These are phyloP conservation scores for Halocynthia roretzi DNA, from an alignment of 23 tunicate species.

Conservation along the genomic window DNA sequence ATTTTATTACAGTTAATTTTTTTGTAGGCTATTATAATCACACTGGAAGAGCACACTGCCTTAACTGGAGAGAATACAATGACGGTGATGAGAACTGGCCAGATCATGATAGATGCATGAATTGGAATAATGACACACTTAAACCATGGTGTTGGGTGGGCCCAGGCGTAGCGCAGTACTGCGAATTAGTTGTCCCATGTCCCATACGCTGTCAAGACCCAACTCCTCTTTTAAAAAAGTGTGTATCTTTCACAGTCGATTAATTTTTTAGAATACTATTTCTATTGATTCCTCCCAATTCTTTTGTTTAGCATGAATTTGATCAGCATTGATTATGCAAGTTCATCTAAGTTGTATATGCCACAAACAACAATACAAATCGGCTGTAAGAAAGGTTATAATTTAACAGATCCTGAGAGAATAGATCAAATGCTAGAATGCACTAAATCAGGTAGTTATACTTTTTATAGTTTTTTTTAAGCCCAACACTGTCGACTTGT, in stretches of 20 bases:
- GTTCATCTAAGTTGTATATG: constrained; percentile 44
- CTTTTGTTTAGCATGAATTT: constrained; percentile 43
- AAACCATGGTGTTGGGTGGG: constrained; percentile 86
- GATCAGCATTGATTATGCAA: constrained; percentile 38
- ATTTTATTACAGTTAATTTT: neutral
- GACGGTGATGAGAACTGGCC: constrained; percentile 41
- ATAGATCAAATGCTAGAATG: constrained; percentile 32
- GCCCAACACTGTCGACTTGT: neutral
- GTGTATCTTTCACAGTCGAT: neutral
- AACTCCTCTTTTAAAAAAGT: constrained; percentile 25
- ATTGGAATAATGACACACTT: constrained; percentile 26
- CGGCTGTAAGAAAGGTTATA: constrained; percentile 65
- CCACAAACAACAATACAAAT: constrained; percentile 34
- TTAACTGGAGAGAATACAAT: constrained; percentile 74
- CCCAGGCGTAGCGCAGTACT: constrained; percentile 50
- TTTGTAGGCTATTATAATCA: constrained; percentile 24
- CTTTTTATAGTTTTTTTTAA: neutral
- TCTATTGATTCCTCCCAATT: too few species aligned
- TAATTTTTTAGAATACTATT: neutral
- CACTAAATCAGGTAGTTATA: constrained; percentile 18
- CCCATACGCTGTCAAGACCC: constrained; percentile 32
- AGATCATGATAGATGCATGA: constrained; percentile 53
- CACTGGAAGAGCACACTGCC: constrained; percentile 44
- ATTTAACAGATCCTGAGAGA: constrained; percentile 20
- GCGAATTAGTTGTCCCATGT: constrained; percentile 37